A percentile compares a stretch with the other conserved stretches of the same genome.
phyloP scores from a whole-genome alignment of 2,113 vertebrate genomes.

The Megaceryle torquata region DNA sequence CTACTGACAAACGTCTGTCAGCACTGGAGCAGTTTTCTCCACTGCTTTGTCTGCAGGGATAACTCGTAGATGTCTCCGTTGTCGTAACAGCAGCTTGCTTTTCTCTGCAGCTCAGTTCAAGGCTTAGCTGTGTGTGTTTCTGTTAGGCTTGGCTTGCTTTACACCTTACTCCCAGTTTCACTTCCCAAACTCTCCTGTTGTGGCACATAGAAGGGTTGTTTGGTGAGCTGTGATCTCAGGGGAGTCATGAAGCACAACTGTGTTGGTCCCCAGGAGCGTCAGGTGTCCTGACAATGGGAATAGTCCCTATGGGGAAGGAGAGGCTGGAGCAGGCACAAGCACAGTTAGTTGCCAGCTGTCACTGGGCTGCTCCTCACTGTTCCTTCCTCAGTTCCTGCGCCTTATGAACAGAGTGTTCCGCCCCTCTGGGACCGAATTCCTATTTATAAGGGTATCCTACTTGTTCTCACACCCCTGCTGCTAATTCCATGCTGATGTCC shows the following conservation, averaged over 20 bases:
- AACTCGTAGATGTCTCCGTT: neutral
- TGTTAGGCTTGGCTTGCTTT: neutral
- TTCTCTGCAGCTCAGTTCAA: neutral
- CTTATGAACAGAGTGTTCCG: neutral
- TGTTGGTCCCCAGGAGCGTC: neutral
- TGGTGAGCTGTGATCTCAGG: neutral
- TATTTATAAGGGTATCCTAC: neutral
- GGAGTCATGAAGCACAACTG: neutral
- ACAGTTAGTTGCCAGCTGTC: neutral
- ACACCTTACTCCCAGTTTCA: neutral
- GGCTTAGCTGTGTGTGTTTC: neutral
- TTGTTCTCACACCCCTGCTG: neutral
- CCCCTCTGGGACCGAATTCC: neutral
- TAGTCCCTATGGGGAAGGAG: neutral
- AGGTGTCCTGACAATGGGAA: neutral
- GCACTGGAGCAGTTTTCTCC: constrained; percentile 66
- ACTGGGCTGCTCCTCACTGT: neutral
- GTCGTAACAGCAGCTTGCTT: neutral
- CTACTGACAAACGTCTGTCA: constrained; percentile 62
- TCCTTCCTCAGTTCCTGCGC: neutral
- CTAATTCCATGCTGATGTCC: neutral
- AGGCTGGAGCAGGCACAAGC: neutral
- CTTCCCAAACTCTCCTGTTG: neutral
- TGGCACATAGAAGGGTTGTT: neutral
- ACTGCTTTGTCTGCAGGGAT: constrained; percentile 63